Evolutionary conservation across 2,797 vertebrate species (phyloP), one percentile per base, ranked within the genome.

Genomic region (Hirundo rustica): DNA sequence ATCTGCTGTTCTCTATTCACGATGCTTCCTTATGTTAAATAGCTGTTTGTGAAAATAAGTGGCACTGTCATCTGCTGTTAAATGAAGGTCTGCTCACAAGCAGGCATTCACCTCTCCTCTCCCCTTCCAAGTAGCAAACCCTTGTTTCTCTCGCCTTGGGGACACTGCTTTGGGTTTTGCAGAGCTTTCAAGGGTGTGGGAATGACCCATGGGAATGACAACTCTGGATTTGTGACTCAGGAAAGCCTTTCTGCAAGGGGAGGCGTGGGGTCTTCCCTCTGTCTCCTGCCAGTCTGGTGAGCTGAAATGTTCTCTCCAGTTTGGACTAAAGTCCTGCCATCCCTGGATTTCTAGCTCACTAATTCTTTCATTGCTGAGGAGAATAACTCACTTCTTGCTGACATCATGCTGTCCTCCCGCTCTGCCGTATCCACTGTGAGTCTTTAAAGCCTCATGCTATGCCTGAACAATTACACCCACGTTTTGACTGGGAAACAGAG

Each of bases 401-500:
- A 93, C 90, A 93, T 92, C 77, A 86, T 11, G 65, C 86, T 72
- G 91, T 94, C 92, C 82, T 94, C 91, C 78, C 0, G 54, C 87
- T 93, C 54, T 26, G 78, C 81, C 0, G 0, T 51, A 91, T 83
- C 93, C 82, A 65, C 93, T 51, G 79, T 21, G 71, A 96, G 85
- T 47, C 89, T 95, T 95, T 65, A 80, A 87, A 95, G 57, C 84
- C 91, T 83, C 84, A 51, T 62, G 87, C 87, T 75, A 62, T 55
- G 87, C 87, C 85, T 95, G 91, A 96, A 89, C 79, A 95, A 92
- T 93, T 93, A 93, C 85, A 86, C 87, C 92, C 95, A 95, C 76
- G 5, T 75, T 95, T 96, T 83, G 89, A 85, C 91, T 85, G 76
- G 87, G 88, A 93, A 94, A 95, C 79, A 81, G 92, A 95, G 92